These are phyloP conservation scores for Nannoperca obscura DNA, from an alignment of 2,797 vertebrate genomes.

Conservation along the genomic window DNA sequence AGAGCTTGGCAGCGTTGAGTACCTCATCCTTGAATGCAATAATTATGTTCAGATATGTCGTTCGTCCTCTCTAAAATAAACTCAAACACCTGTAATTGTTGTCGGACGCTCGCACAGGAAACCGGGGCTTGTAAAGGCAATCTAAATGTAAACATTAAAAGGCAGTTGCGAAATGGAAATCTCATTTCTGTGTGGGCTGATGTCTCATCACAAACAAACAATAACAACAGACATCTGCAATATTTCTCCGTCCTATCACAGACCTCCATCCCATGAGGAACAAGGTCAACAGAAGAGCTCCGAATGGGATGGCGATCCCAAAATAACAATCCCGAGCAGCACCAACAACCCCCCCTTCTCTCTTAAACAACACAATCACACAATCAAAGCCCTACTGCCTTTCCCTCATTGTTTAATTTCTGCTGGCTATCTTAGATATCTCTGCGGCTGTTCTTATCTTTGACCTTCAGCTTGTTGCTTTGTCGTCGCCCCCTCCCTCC, in stretches of 20 bases:
- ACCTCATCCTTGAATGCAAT: constrained; percentile 21
- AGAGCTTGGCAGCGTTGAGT: background rate
- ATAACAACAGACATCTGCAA: constrained; percentile 86
- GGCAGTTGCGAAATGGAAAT: constrained; percentile 78
- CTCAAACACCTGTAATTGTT: constrained; percentile 83
- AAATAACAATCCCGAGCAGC: constrained; percentile 88
- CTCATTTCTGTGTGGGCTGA: constrained; percentile 71
- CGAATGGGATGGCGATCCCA: constrained; percentile 82
- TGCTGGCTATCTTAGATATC: constrained; percentile 90
- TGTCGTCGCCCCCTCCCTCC: constrained; percentile 86
- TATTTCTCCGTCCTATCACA: constrained; percentile 79
- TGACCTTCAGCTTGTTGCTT: constrained; percentile 96
- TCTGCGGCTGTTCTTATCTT: constrained; percentile 91
- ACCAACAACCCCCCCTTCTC: constrained; percentile 57
- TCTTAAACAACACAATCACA: constrained; percentile 87
- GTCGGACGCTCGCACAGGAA: constrained; percentile 76
- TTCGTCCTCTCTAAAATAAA: constrained; percentile 57
- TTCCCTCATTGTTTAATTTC: constrained; percentile 92
- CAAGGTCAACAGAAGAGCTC: constrained; percentile 84
- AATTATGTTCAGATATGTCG: constrained; percentile 54
- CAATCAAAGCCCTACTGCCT: constrained; percentile 86
- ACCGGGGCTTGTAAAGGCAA: constrained; percentile 71
- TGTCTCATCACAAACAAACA: constrained; percentile 85
- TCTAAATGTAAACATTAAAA: constrained; percentile 75
- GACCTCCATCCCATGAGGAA: constrained; percentile 79